Conservation (phyloP, 2,888 invertebrate genomes). For the Panopea generosa region DNA sequence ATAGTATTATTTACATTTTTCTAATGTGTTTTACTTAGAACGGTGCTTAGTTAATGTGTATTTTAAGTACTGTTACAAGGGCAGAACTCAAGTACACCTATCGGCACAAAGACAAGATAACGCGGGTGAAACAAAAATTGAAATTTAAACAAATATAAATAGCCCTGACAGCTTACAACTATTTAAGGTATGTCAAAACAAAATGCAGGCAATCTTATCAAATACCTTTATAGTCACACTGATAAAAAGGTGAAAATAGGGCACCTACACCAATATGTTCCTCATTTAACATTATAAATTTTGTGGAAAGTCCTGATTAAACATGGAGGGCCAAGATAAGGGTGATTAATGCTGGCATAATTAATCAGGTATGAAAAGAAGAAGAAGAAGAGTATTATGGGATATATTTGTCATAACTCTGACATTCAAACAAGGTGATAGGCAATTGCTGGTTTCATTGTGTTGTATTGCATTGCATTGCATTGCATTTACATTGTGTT, state of each 20-base stretch:
- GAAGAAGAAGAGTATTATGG: constrained; percentile 25
- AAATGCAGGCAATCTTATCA: constrained; percentile 15
- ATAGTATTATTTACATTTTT: too few species aligned
- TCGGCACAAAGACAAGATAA: constrained; percentile 1
- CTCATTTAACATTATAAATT: constrained; percentile 59
- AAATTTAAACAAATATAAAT: constrained; percentile 17
- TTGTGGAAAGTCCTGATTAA: constrained; percentile 53
- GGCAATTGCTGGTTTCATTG: too few species aligned
- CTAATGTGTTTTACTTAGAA: too few species aligned
- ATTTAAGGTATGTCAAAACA: not conserved
- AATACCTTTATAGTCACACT: constrained; percentile 22
- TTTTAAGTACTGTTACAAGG: too few species aligned
- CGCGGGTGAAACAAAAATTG: constrained; percentile 1
- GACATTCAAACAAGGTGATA: too few species aligned
- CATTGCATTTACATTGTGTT: too few species aligned
- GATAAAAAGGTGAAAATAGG: constrained; percentile 54
- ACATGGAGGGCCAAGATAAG: constrained; percentile 47
- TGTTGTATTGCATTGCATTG: too few species aligned
- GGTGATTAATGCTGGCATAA: constrained; percentile 60
- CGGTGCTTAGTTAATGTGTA: too few species aligned
- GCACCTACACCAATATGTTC: constrained; percentile 47
- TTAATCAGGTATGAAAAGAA: constrained; percentile 40
- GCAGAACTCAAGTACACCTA: too few species aligned
- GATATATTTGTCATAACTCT: constrained; percentile 29
- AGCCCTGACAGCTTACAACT: constrained; percentile 14